These are phyloP conservation scores for Leptinotarsa defecta DNA, from an alignment of 1,140 invertebrate genomes.

Conservation along the genomic window DNA sequence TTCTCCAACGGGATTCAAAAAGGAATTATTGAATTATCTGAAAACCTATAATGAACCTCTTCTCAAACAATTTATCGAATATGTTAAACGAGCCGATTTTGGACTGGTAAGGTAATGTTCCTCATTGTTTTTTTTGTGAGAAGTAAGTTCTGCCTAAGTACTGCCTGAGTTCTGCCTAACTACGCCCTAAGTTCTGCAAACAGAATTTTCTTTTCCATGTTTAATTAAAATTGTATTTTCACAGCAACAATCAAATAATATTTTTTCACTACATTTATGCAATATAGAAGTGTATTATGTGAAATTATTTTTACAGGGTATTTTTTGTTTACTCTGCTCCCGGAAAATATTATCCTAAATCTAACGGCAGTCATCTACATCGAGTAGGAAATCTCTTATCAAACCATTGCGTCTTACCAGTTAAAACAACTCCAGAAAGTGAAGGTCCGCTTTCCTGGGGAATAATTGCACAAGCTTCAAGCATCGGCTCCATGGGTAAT, in stretches of 20 bases:
- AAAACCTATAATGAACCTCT: conserved; percentile 71
- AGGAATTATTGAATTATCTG: conserved; percentile 82
- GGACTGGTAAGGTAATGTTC: conserved; percentile 73
- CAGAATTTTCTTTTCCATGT: too few relatives aligned
- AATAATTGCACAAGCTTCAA: conserved; percentile 85
- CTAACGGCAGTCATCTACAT: conserved; percentile 72
- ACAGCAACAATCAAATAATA: too few relatives aligned
- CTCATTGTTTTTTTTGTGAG: too few relatives aligned
- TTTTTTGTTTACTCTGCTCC: conserved; percentile 85
- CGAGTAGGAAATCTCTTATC: conserved; percentile 69
- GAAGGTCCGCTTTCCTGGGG: conserved; percentile 66
- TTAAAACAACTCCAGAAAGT: conserved; percentile 59
- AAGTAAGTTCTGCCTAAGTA: too few relatives aligned
- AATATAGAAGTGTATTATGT: too few relatives aligned
- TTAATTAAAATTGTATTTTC: too few relatives aligned
- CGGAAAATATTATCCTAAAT: conserved; percentile 70
- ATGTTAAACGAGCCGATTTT: conserved; percentile 79
- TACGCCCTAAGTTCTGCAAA: too few relatives aligned
- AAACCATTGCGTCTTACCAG: conserved; percentile 65
- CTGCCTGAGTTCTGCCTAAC: too few relatives aligned
- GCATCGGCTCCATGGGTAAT: conserved; percentile 76
- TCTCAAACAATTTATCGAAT: conserved; percentile 74
- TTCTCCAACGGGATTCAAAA: conserved; percentile 83
- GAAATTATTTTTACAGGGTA: conserved; percentile 63
- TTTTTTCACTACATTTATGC: too few relatives aligned